Base-by-base conservation (phyloP, 2,113 vertebrate genomes). In the Sylvilagus bachmani region DNA sequence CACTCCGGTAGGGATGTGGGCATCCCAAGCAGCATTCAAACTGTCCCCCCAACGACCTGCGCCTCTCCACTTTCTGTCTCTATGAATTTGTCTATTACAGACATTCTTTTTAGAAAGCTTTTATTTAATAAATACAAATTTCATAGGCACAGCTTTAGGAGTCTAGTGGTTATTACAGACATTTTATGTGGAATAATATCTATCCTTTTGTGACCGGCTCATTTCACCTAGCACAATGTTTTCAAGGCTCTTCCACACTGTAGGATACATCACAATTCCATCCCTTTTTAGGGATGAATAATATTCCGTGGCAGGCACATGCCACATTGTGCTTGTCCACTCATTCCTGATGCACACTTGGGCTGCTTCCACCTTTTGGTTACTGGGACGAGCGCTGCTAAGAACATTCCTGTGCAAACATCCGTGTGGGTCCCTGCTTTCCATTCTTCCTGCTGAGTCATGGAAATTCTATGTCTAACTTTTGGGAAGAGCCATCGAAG, bases 251-350 rank as follows among this genome's bases (percentile, higher is more conserved):
- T 73, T 14, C 13, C 33, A 62, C 16, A 61, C 7, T 79, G n/a
- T 25, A 86, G 66, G 31, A 29, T 24, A 4, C 36, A 79, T 29
- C n/a, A 5, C 24, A 70, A 83, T 31, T 25, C 51, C n/a, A 44
- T 64, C 71, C 77, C 25, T 89, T 93, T 91, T 33, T 27, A 95
- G 29, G 70, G 66, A n/a, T 79, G 55, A 92, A 25, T 62, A 91
- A 67, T 71, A 89, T 70, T 89, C 64, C 12, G 16, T 6, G n/a
- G 6, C 49, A 44, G 24, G 16, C 2, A 22, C n/a, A 58, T 44
- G 29, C 53, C 6, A 49, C 73, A 58, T 75, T 51, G 83, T 38
- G 33, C 29, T 81, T 49, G 84, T 11, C 38, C 51, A 25, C 31
- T 83, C n/a, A n/a, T 69, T 53, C 55, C 85, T 61, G 66, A 29